Evolutionary conservation across 2,888 invertebrate genomes (phyloP).

Genomic region (Poecilobothrus nobilitatus): DNA sequence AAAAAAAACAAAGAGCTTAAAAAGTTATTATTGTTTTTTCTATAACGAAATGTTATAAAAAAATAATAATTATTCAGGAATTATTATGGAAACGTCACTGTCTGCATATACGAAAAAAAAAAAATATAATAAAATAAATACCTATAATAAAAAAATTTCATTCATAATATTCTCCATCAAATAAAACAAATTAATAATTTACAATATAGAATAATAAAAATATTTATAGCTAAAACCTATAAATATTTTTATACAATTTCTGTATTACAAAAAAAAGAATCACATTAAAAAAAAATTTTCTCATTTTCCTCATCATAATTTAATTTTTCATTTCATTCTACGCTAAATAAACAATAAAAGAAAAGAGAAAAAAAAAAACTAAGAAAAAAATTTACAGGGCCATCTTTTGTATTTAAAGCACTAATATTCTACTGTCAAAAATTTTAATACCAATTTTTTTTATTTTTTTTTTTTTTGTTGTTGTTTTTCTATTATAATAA

Average conservation of each 20-base stretch:
- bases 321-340: background rate
- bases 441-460: too few species aligned
- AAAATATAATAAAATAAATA: background rate
- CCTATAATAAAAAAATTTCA: constrained; percentile 14
- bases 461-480: too few species aligned
- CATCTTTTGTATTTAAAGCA: background rate
- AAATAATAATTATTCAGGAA: constrained; percentile 8
- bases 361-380: background rate
- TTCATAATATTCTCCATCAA: background rate
- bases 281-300: background rate
- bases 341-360: background rate
- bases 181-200: background rate
- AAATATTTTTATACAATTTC: background rate
- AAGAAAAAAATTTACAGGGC: background rate
- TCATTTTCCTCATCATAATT: background rate
- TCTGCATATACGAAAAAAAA: constrained; percentile 11
- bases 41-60: background rate
- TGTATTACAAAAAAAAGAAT: background rate
- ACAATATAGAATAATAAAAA: background rate
- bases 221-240: constrained; percentile 3
- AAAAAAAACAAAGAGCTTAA: background rate
- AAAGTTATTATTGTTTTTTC: background rate
- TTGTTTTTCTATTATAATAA: too few species aligned
- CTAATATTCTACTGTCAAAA: too few species aligned
- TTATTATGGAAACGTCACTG: constrained; percentile 13